phyloP scores from a whole-genome alignment of 2,797 vertebrate genomes.

The Neosalanx taihuensis region DNA sequence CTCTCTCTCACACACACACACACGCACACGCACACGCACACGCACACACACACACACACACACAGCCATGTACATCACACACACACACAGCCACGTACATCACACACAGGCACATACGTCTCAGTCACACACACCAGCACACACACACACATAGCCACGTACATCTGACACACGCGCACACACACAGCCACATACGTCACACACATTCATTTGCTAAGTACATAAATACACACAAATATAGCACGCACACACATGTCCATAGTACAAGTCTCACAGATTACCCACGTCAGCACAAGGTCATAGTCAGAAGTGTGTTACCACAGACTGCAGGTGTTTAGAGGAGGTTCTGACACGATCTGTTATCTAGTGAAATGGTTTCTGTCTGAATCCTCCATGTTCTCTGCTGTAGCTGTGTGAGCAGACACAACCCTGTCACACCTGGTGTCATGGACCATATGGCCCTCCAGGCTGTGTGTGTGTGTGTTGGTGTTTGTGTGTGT shows the following conservation, averaged over 20 bases:
- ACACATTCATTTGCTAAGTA: not conserved
- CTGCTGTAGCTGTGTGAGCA: not conserved
- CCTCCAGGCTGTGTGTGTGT: constrained; percentile 27
- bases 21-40: constrained; percentile 11
- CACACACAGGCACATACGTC: not conserved
- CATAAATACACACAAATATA: not conserved
- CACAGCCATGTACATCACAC: not conserved
- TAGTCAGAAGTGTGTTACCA: too few species aligned
- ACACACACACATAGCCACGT: not conserved
- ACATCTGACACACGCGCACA: not conserved
- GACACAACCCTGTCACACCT: too few species aligned
- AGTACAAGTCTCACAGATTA: too few species aligned
- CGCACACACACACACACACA: constrained; percentile 4
- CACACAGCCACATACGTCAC: too few species aligned
- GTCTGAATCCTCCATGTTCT: not conserved
- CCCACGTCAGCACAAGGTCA: too few species aligned
- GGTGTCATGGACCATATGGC: constrained; percentile 51
- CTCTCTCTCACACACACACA: constrained; percentile 16
- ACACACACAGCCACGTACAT: constrained; percentile 8
- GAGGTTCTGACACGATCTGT: not conserved
- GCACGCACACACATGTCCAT: not conserved
- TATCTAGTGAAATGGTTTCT: not conserved
- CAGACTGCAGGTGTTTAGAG: too few species aligned
- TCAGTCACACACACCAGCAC: constrained; percentile 3
- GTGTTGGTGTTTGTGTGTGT: too few species aligned